Conservation (phyloP, 1,140 invertebrate species). For the Chironomus tepperi region DNA sequence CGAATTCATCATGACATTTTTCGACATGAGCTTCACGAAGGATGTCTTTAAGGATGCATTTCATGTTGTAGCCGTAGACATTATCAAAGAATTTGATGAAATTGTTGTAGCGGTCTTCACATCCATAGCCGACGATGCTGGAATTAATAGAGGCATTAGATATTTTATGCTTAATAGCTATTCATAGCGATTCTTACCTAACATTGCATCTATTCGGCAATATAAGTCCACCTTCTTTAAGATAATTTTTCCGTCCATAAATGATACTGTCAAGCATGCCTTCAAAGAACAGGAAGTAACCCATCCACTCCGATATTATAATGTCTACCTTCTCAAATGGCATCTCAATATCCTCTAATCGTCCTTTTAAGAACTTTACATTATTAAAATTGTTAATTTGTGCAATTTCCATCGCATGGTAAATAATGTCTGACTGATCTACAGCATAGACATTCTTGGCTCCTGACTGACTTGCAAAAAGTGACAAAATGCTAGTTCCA, state of each 20-base stretch:
- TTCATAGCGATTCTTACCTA: conserved; percentile 32
- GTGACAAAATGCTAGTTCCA: conserved; percentile 88
- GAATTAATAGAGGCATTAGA: too few species aligned
- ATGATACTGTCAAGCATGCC: conserved; percentile 94
- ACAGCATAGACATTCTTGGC: conserved; percentile 85
- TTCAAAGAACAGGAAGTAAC: conserved; percentile 96
- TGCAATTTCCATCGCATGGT: conserved; percentile 72
- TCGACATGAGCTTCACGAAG: conserved; percentile 85
- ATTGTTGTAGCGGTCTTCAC: conserved; percentile 65
- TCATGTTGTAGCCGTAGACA: conserved; percentile 97
- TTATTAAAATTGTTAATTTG: conserved; percentile 56
- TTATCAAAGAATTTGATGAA: conserved; percentile 85
- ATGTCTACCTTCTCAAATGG: conserved; percentile 82
- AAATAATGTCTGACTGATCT: conserved; percentile 80
- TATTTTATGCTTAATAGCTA: too few species aligned
- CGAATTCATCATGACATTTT: conserved; percentile 61
- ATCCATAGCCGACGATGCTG: conserved; percentile 75
- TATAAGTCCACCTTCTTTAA: conserved; percentile 61
- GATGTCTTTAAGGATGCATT: conserved; percentile 80
- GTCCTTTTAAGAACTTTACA: conserved; percentile 61
- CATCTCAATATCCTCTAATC: conserved; percentile 82
- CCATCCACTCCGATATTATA: conserved; percentile 99
- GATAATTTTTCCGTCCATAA: conserved; percentile 81
- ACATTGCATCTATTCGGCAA: conserved; percentile 87
- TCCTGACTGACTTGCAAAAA: conserved; percentile 92